These are phyloP conservation scores for Rhinolophus ferrumequinum DNA, from an alignment of 2,113 vertebrate genomes.

Conservation along the genomic window DNA sequence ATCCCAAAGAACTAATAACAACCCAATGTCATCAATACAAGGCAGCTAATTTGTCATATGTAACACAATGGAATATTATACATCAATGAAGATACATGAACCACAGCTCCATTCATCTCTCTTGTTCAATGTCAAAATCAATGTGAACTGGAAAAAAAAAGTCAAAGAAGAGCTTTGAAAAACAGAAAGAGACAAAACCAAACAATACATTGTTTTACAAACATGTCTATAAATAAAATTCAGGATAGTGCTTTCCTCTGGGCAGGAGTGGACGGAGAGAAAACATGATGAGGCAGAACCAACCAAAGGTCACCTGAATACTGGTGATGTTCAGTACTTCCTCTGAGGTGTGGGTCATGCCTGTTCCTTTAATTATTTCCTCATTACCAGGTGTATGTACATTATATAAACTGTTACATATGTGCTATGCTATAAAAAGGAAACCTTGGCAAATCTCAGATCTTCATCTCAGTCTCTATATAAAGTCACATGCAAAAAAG, in stretches of 20 bases:
- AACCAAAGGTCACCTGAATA: neutral
- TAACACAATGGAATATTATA: neutral
- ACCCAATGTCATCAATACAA: neutral
- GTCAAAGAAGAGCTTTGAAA: neutral
- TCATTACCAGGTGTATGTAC: neutral
- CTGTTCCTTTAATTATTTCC: neutral
- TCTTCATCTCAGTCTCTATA: neutral
- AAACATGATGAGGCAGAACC: neutral
- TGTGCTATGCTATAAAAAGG: neutral
- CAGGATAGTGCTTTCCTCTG: neutral
- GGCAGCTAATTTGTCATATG: neutral
- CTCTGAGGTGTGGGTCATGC: neutral
- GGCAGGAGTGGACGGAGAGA: neutral
- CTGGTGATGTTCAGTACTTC: neutral
- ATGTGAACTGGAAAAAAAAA: neutral
- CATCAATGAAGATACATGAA: slow-evolving; percentile 16
- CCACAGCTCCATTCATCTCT: neutral
- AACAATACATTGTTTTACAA: neutral
- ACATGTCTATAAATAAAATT: neutral
- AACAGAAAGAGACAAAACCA: slow-evolving; percentile 2
- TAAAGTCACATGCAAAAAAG: neutral
- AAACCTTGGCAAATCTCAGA: neutral
- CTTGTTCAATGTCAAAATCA: neutral
- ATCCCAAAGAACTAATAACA: neutral
- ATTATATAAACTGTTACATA: neutral